These are phyloP conservation scores for Trissolcus brochymenae DNA, from an alignment of 2,888 invertebrate genomes.

Conservation along the genomic window DNA sequence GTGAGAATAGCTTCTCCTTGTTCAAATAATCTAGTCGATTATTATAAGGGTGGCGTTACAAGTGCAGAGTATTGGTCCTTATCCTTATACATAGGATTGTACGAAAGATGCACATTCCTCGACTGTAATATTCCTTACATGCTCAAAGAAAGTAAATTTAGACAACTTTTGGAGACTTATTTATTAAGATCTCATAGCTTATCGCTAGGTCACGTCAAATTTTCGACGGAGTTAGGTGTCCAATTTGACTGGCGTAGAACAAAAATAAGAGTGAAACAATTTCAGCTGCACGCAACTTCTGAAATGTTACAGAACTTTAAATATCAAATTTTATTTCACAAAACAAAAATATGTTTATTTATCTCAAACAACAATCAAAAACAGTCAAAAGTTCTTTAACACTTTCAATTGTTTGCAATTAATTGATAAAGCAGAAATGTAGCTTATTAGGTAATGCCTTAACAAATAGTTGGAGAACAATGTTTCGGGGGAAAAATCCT, in stretches of 20 bases:
- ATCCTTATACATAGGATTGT: slow-evolving; percentile 36
- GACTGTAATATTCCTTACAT: slow-evolving; percentile 53
- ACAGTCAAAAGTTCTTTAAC: slow-evolving; percentile 35
- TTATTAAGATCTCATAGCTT: slow-evolving; percentile 46
- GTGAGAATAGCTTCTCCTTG: slow-evolving; percentile 59
- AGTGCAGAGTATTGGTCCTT: slow-evolving; percentile 47
- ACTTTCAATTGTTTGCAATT: slow-evolving; percentile 24
- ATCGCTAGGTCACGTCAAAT: slow-evolving; percentile 22
- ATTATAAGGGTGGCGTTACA: slow-evolving; percentile 52
- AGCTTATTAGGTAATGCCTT: slow-evolving; percentile 37
- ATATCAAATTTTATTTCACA: background rate
- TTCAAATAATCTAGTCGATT: slow-evolving; percentile 70
- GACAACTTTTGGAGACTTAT: slow-evolving; percentile 41
- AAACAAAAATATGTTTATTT: background rate
- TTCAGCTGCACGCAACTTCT: slow-evolving; percentile 4
- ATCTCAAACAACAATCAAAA: background rate
- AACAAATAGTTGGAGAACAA: slow-evolving; percentile 26
- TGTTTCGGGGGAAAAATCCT: slow-evolving; percentile 13
- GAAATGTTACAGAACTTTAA: slow-evolving; percentile 45
- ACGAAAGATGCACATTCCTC: slow-evolving; percentile 47
- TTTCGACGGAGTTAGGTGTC: slow-evolving; percentile 16
- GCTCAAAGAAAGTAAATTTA: slow-evolving; percentile 55
- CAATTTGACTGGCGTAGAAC: background rate
- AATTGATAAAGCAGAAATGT: slow-evolving; percentile 14
- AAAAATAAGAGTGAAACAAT: too few species aligned